Base-by-base conservation (phyloP, 1,140 invertebrate species). In the Drosophila mayri region DNA sequence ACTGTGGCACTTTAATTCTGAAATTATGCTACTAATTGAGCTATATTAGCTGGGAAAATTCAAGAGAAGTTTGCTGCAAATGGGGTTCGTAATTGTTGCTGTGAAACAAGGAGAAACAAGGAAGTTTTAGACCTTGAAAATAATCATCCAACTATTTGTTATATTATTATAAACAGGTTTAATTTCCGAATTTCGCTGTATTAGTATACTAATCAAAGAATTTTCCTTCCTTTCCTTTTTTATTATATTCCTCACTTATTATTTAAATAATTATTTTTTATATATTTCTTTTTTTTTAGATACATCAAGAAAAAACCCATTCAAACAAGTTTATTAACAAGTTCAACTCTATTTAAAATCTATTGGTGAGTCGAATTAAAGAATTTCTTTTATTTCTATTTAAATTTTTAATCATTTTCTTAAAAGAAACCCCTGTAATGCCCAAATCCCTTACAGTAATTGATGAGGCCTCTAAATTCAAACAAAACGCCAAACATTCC, bases 21-120 rank as follows among this genome's bases (percentile, higher is more conserved):
- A 59, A 58, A 59, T 71, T 49, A 71, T 72, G 70, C 50, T 41
- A 20, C 68, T 72, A 72, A 72, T 72, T 72, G 67, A 71, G 66
- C 7, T 28, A 59, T 43, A 54, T 54, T 67, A 43, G 63, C 63
- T 41, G 20, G 46, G 16, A 25, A 18, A 35, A 52, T 12, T 20
- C 16, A 14, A 35, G 46, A 28, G 16, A 20, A 38, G 22, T n/a
- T 6, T 11, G 22, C n/a, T 46, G 4, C 12, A 22, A 65, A 47
- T 37, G 46, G 2, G 18, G 25, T 22, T 30, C 32, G 12, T 32
- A 28, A 32, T 64, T 46, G 12, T 11, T 8, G 11, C 12, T 14
- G 9, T 4, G 10, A 37, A 28, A 22, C 7, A 50, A 30, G 11
- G 9, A 9, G 22, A n/a, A n/a, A n/a, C n/a, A n/a, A n/a, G n/a